Evolutionary conservation across 1,140 invertebrate species (phyloP), one percentile per base, ranked within the genome.

Genomic region (Melitaea cinxia): DNA sequence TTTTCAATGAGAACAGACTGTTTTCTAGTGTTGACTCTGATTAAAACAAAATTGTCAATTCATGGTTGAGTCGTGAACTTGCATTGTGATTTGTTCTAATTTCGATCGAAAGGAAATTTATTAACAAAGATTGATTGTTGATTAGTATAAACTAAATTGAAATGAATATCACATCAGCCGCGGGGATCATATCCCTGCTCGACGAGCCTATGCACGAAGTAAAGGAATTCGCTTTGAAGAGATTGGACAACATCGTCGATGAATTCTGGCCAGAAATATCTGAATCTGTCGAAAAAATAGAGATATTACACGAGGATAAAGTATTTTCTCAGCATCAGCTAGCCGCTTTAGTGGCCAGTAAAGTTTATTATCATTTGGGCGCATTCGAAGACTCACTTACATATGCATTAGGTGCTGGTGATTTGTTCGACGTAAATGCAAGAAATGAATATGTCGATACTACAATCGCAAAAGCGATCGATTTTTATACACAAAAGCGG

Each of bases 261-360:
- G 96, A 98, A 88, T 99, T 99, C 91, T 99, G 98, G 98, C 97
- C 98, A 14, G 98, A 99, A 92, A 99, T 99, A 68, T 98, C 98
- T 0, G 98, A 99, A 91, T 97, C 97, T 9, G 98, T 99, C 81
- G 96, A 97, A 80, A 99, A 99, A 92, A 99, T 99, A 80, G 98
- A 99, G 93, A 97, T 98, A 77, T 92, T 99, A 15, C 96, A 98
- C 84, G 98, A 99, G 92, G 96, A 99, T 80, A 94, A 96, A 76
- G 91, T 88, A 10, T 99, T 99, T 80, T 94, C 94, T 19, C 95
- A 99, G 77, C 95, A 97, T 77, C 94, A 99, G 75, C 88, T 99
- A 45, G 99, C 99, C 53, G 98, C 98, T 23, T 93, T 99, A 67
- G 97, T 99, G 21, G 98, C 98, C 4, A 99, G 98, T 72, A 99